These are phyloP conservation scores for Microvelia longipes DNA, from an alignment of 1,140 invertebrate species.

Conservation along the genomic window DNA sequence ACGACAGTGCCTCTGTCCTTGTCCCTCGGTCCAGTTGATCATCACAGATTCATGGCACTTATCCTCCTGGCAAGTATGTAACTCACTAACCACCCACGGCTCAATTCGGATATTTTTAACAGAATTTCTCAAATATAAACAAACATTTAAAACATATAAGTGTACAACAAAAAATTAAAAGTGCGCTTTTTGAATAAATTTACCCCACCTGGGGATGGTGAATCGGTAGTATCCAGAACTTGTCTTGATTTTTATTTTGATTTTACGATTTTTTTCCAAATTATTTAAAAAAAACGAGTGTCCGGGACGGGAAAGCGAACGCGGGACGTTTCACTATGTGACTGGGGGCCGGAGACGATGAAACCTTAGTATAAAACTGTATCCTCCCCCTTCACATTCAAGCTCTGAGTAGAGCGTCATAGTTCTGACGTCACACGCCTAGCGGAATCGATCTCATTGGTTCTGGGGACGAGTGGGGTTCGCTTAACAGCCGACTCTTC, in stretches of 20 bases:
- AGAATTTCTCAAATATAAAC: background rate
- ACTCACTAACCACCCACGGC: background rate
- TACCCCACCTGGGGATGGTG: background rate
- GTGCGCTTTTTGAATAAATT: background rate
- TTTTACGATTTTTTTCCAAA: background rate
- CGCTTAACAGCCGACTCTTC: no score
- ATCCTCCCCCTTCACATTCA: background rate
- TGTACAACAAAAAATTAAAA: background rate
- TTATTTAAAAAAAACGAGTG: background rate
- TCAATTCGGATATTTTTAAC: background rate
- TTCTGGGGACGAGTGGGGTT: background rate
- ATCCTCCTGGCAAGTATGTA: background rate
- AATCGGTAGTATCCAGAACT: background rate
- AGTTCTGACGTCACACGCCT: background rate
- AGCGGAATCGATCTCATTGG: background rate
- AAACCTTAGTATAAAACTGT: background rate
- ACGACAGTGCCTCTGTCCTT: slow-evolving; percentile 10
- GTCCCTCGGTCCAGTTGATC: slow-evolving; percentile 14
- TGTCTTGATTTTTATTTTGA: background rate
- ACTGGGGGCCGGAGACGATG: background rate
- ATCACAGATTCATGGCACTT: slow-evolving; percentile 4
- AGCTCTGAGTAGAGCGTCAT: no score
- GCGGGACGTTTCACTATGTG: background rate
- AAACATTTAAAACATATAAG: background rate
- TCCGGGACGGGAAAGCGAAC: background rate